Percentiles rank a stretch among this genome's conserved stretches.
These are phyloP conservation scores for Diadema setosum DNA, from an alignment of 35 echinoderm and acorn worm species.

Conservation along the genomic window DNA sequence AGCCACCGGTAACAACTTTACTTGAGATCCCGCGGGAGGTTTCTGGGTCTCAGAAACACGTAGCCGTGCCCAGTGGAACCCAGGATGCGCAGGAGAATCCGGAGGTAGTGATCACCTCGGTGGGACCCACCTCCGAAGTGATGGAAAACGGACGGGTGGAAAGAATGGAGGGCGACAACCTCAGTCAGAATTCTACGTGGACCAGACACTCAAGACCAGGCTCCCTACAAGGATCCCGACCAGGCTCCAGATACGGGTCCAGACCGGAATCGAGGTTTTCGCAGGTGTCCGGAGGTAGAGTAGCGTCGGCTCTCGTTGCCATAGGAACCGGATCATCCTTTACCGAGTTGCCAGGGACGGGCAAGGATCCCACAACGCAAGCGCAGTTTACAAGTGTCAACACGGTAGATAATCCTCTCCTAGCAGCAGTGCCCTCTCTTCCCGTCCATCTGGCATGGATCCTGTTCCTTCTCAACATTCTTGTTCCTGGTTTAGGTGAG, in stretches of 20 bases:
- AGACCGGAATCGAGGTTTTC: not conserved
- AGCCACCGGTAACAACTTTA: not conserved
- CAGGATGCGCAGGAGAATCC: not conserved
- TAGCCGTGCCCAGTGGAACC: not conserved
- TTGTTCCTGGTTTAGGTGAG: conserved; percentile 54
- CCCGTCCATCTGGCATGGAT: conserved; percentile 36
- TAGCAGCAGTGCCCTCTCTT: conserved; percentile 54
- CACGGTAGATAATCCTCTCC: not conserved
- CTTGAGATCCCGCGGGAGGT: not conserved
- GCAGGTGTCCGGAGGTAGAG: not conserved
- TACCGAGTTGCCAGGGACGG: not conserved
- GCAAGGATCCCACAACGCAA: not conserved
- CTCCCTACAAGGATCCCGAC: not conserved
- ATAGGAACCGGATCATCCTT: not conserved
- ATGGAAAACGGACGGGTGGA: not conserved
- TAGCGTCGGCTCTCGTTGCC: not conserved
- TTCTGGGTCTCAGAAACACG: not conserved
- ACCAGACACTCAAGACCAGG: not conserved
- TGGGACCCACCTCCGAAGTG: not conserved
- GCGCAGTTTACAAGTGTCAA: not conserved
- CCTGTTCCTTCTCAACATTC: conserved; percentile 46
- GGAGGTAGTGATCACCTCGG: not conserved
- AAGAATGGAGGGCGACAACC: not conserved
- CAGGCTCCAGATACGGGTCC: not conserved
- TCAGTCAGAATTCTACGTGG: conserved; percentile 2